phyloP scores from a whole-genome alignment of 2,888 invertebrate genomes.

The Poecilobothrus nobilitatus region DNA sequence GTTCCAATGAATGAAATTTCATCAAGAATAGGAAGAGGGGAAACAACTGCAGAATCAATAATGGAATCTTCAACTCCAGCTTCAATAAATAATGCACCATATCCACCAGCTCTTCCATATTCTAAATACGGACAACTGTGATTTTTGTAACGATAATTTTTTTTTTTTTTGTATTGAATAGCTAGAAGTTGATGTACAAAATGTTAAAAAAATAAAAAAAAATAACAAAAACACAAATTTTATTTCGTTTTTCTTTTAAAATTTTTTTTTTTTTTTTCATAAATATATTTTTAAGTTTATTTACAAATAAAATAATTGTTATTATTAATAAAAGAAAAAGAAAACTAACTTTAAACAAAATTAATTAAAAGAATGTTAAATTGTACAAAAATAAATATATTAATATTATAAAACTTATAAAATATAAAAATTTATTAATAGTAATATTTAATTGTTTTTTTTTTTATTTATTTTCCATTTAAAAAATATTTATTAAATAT shows the following conservation, averaged over 20 bases:
- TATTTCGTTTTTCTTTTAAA: not conserved
- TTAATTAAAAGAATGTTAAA: not conserved
- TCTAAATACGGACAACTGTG: not conserved
- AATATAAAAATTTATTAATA: not conserved
- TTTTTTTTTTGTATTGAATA: not conserved
- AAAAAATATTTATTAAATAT: constrained; percentile 16
- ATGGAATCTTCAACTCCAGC: not conserved
- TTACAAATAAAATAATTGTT: constrained; percentile 1
- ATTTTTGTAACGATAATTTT: not conserved
- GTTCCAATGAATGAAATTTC: not conserved
- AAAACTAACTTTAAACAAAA: not conserved
- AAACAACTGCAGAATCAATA: not conserved
- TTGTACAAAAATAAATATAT: not conserved
- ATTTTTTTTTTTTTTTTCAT: not conserved
- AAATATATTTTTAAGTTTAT: not conserved
- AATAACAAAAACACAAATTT: not conserved
- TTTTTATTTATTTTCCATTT: not conserved
- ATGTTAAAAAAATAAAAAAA: not conserved
- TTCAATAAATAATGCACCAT: not conserved
- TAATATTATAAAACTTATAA: not conserved
- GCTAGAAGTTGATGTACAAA: not conserved
- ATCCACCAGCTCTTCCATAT: not conserved
- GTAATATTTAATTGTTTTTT: not conserved
- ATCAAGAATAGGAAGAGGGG: too few species aligned
- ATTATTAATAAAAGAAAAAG: too few species aligned